A percentile compares a stretch with the other conserved stretches of the same genome.
Evolutionary conservation across 2,797 vertebrate genomes (phyloP).

Genomic region (Helostoma temminkii): DNA sequence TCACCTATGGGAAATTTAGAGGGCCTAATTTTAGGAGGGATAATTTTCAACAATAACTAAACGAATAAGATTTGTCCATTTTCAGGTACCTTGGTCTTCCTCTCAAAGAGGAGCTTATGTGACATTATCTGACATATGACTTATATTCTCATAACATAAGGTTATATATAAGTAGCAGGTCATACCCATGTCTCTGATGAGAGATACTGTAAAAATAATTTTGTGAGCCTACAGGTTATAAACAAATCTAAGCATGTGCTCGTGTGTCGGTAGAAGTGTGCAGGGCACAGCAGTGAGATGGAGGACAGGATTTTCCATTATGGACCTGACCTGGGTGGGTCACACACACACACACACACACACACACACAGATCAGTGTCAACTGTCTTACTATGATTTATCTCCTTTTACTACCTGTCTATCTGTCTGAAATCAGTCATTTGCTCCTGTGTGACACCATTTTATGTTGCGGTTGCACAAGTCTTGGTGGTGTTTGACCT

Average conservation of each 20-base stretch:
- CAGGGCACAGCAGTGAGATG: conserved; percentile 56
- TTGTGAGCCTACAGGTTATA: no score
- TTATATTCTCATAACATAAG: background rate
- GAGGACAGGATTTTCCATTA: conserved; percentile 70
- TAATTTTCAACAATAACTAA: no score
- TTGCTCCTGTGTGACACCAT: background rate
- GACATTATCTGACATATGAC: no score
- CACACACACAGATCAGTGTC: conserved; percentile 13
- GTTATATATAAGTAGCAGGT: background rate
- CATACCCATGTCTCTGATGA: no score
- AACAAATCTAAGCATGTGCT: conserved; percentile 1
- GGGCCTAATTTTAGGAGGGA: no score
- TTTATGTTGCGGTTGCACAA: background rate
- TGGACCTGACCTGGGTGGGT: conserved; percentile 63
- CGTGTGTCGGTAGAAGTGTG: conserved; percentile 13
- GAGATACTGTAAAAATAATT: background rate
- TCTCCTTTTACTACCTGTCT: conserved; percentile 25
- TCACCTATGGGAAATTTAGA: no score
- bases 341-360: conserved; percentile 3
- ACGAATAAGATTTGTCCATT: no score
- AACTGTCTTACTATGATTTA: conserved; percentile 47
- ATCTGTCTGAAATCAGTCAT: conserved; percentile 4
- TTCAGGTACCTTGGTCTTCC: no score
- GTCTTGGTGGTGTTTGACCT: conserved; percentile 28
- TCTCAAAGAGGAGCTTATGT: no score